Conservation (phyloP, 1,140 invertebrate genomes). For the Halesus radiatus region DNA sequence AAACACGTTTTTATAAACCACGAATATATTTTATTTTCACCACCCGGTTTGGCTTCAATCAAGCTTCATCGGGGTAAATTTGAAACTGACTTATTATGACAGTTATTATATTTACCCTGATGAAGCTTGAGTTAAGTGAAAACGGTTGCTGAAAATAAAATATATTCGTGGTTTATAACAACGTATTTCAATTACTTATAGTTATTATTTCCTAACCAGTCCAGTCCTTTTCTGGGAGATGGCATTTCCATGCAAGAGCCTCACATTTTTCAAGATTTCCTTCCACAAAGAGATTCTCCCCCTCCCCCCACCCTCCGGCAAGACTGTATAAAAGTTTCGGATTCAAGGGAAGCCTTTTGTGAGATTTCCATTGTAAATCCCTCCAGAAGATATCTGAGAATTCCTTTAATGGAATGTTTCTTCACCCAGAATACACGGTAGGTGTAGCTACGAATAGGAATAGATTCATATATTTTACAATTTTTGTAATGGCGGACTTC, state of each 20-base stretch:
- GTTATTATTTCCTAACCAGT: too few relatives aligned
- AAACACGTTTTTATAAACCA: too few relatives aligned
- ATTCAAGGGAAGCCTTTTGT: slow-evolving; percentile 16
- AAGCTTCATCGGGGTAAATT: too few relatives aligned
- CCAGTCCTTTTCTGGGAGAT: background rate
- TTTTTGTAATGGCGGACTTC: background rate
- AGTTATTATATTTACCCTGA: too few relatives aligned
- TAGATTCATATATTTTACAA: slow-evolving; percentile 3
- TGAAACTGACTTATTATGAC: too few relatives aligned
- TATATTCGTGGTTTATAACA: too few relatives aligned
- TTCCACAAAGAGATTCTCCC: slow-evolving; percentile 25
- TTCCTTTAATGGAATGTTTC: slow-evolving; percentile 36
- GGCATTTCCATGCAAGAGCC: slow-evolving; percentile 29
- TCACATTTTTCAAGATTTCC: slow-evolving; percentile 35
- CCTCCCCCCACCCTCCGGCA: background rate
- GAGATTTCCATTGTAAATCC: slow-evolving; percentile 19
- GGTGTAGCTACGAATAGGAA: too few relatives aligned
- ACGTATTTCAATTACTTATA: too few relatives aligned
- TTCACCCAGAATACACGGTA: background rate
- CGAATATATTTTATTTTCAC: too few relatives aligned
- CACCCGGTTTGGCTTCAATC: too few relatives aligned
- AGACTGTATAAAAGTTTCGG: slow-evolving; percentile 11
- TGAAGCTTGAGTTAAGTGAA: too few relatives aligned
- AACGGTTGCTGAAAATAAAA: too few relatives aligned
- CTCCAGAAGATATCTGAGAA: slow-evolving; percentile 17